Evolutionary conservation across 1,140 invertebrate species (phyloP), one percentile per base, ranked within the genome.

Genomic region (Microplitis mediator): DNA sequence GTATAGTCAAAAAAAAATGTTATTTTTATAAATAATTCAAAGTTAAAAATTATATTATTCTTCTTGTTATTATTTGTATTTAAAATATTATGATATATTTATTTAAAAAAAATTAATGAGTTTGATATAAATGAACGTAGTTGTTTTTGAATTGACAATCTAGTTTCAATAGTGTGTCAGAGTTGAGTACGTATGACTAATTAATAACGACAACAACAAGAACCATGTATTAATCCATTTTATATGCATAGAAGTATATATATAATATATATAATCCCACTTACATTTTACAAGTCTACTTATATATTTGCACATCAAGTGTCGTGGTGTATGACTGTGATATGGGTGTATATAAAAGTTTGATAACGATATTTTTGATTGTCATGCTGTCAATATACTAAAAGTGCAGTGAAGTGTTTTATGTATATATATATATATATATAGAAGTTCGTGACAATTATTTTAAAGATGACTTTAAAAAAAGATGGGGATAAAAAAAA

Each of bases 401-500:
- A 9, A 62, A 35, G 34, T 35, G 32, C 35, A 62, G 60, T 62
- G 9, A 35, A 35, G 60, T 62, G 60, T 36, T 45, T 45, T 45
- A 45, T 35, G 39, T 64, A 13, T n/a, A 64, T 14, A n/a, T 8
- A 60, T 16, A 0, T 31, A 4, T 31, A 31, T 31, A 32, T 8
- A 14, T 62, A 16, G 4, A 3, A 60, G 13, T 4, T 35, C 23
- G 23, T 23, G 23, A 35, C 14, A 14, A 62, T 13, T 31, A 62
- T 62, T 62, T 79, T 67, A 74, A 74, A 71, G 67, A 83, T 81
- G 79, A 82, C 81, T 67, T 65, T 78, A 32, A 78, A 75, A 64
- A 82, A 79, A 64, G 79, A 82, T 51, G 72, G 72, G 39, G 80
- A 77, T 66, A 78, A 68, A 60, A 71, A 71, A n/a, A 35, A 63